A percentile compares a stretch with the other conserved stretches of the same genome.
Evolutionary conservation across 2,113 vertebrate genomes (phyloP).

Genomic region (Ginglymostoma cirratum): DNA sequence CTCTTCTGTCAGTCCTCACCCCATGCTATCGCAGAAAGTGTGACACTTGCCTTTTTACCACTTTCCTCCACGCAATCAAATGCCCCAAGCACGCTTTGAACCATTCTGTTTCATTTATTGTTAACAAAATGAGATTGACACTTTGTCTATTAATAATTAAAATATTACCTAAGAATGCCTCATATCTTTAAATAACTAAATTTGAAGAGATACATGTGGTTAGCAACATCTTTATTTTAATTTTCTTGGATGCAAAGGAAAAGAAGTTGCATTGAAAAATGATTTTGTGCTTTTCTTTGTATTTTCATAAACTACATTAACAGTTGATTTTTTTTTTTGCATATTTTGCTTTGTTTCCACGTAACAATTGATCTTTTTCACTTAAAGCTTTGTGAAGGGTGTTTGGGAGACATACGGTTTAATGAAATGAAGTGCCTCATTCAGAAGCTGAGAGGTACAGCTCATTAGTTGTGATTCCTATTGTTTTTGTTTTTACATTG

Average conservation of each 20-base stretch:
- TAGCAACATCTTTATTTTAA: not conserved
- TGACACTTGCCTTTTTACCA: too few relatives aligned
- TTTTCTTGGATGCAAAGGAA: not conserved
- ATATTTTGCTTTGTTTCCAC: not conserved
- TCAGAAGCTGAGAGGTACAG: constrained; percentile 12
- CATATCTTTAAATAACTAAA: not conserved
- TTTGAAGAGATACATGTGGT: not conserved
- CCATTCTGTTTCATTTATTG: too few relatives aligned
- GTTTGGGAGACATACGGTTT: not conserved
- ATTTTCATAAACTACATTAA: not conserved
- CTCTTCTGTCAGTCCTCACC: too few relatives aligned
- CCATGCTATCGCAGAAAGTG: too few relatives aligned
- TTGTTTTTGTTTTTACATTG: constrained; percentile 29
- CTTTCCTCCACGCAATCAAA: too few relatives aligned
- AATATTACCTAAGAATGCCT: not conserved
- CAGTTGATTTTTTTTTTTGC: not conserved
- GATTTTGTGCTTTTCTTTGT: not conserved
- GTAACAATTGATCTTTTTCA: not conserved
- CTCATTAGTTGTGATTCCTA: constrained; percentile 13
- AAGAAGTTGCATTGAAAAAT: not conserved
- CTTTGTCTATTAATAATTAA: not conserved
- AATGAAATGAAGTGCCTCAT: not conserved
- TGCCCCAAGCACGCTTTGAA: too few relatives aligned
- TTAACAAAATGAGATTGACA: not conserved
- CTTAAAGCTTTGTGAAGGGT: not conserved